Percentiles rank a stretch among this genome's conserved stretches.
Evolutionary conservation across 2,797 vertebrate species (phyloP).

Genomic region (Acanthiza pusilla): DNA sequence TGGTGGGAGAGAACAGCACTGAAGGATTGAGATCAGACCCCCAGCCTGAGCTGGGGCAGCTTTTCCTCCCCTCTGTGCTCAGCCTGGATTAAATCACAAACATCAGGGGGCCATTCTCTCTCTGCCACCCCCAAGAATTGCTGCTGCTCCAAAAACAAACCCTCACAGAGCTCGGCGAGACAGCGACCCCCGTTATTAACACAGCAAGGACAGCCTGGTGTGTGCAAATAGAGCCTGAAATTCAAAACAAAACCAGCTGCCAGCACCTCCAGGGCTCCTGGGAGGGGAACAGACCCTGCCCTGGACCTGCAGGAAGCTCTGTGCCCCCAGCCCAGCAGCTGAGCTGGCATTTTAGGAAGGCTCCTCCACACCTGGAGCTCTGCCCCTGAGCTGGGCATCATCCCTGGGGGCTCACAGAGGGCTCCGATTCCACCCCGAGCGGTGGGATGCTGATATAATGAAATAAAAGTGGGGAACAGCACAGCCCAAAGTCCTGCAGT

Average conservation of each 20-base stretch:
- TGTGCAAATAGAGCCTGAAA: background rate
- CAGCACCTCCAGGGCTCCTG: background rate
- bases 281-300: background rate
- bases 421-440: background rate
- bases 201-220: background rate
- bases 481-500: background rate
- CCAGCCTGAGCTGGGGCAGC: background rate
- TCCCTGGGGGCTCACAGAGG: rapidly evolving
- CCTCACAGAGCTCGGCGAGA: background rate
- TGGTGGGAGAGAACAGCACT: background rate
- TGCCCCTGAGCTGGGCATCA: background rate
- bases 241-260: background rate
- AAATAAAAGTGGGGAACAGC: rapidly evolving
- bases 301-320: background rate
- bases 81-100: background rate
- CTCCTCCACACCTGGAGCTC: background rate
- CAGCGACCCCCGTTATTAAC: background rate
- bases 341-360: background rate
- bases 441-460: rapidly evolving
- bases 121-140: background rate
- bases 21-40: background rate
- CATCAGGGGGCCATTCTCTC: background rate
- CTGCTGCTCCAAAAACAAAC: background rate
- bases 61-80: background rate
- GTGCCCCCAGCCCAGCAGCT: background rate